Evolutionary conservation across 2,113 vertebrate genomes (phyloP).

Genomic region (Choloepus hoffmanni): DNA sequence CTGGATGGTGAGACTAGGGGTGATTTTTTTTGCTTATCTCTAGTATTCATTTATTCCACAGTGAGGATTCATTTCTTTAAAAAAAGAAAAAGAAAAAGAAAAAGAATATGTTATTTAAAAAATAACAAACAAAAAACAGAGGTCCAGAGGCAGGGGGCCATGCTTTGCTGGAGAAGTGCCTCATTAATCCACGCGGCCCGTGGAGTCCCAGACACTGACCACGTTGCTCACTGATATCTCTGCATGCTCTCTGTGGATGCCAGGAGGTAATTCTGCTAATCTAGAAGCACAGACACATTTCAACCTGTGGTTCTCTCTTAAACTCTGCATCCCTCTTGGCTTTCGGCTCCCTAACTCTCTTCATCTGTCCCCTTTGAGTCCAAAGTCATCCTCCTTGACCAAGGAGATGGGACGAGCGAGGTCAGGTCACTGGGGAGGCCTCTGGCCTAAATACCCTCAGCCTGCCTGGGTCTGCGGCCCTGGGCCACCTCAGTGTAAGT

Average conservation of each 20-base stretch:
- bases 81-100: not conserved
- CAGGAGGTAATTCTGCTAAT: not conserved
- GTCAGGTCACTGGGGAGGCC: too few relatives aligned
- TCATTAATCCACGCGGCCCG: not conserved
- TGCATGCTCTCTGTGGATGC: not conserved
- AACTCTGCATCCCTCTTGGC: not conserved
- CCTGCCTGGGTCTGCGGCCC: too few relatives aligned
- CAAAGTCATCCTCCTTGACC: too few relatives aligned
- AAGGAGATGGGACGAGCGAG: too few relatives aligned
- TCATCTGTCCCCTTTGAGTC: too few relatives aligned
- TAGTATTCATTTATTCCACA: not conserved
- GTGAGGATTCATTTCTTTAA: not conserved
- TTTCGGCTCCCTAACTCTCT: too few relatives aligned
- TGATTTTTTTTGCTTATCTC: not conserved
- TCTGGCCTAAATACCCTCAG: too few relatives aligned
- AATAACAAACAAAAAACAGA: not conserved
- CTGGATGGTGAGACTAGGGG: not conserved
- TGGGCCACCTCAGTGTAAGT: too few relatives aligned
- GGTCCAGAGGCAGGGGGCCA: not conserved
- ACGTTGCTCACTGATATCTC: not conserved
- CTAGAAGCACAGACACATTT: not conserved
- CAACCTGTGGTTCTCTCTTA: not conserved
- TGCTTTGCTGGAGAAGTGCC: not conserved
- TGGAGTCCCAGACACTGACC: not conserved
- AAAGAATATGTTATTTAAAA: not conserved